phyloP scores from a whole-genome alignment of 2,113 vertebrate genomes.

The Sterrhoptilus dennistouni region DNA sequence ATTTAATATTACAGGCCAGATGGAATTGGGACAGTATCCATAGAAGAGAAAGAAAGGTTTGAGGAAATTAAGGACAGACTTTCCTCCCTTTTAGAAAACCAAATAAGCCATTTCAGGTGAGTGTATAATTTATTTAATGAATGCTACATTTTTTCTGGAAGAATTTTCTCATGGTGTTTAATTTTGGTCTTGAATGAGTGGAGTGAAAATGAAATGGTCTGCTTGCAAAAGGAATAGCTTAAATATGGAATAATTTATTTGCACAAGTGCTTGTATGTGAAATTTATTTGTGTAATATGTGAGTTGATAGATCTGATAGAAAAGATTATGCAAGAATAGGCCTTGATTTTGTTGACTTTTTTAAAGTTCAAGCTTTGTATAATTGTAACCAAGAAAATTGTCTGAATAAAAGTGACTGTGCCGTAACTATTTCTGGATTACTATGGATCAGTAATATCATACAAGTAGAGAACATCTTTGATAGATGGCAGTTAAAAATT shows the following conservation, averaged over 20 bases:
- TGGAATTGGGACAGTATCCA: slow-evolving; percentile 92
- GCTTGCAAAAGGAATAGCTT: neutral
- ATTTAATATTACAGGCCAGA: slow-evolving; percentile 84
- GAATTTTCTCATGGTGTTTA: neutral
- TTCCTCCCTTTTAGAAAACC: slow-evolving; percentile 87
- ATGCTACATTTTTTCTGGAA: neutral
- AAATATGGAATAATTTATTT: neutral
- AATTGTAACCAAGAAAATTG: neutral
- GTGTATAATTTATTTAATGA: neutral
- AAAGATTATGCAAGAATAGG: neutral
- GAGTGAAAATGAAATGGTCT: neutral
- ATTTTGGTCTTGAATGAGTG: neutral
- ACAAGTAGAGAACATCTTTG: neutral
- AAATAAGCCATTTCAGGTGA: slow-evolving; percentile 96
- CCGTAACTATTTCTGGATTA: neutral
- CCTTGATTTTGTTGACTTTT: neutral
- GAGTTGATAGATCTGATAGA: neutral
- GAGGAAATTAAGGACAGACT: slow-evolving; percentile 88
- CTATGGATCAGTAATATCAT: neutral
- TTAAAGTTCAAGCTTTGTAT: neutral
- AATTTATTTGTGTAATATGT: neutral
- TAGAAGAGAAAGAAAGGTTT: slow-evolving; percentile 90
- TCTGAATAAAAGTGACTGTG: neutral
- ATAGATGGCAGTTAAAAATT: neutral
- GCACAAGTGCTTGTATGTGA: neutral